Evolutionary conservation across 2,113 vertebrate species (phyloP).

Genomic region (Elephantulus edwardii): DNA sequence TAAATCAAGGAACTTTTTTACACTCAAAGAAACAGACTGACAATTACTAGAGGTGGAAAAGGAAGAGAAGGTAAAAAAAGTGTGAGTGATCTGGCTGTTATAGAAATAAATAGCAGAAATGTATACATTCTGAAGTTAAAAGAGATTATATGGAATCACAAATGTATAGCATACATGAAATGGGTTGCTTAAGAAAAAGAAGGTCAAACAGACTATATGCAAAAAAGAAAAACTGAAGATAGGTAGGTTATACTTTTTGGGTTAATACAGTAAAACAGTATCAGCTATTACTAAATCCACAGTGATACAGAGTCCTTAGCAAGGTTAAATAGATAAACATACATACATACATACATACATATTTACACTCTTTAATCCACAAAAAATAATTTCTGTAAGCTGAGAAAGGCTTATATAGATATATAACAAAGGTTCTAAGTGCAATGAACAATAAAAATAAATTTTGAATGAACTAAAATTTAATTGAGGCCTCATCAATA

Average conservation of each 20-base stretch:
- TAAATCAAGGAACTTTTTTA: too few relatives aligned
- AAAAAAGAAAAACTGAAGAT: conserved; percentile 32
- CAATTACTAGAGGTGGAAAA: too few relatives aligned
- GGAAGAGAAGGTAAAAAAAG: too few relatives aligned
- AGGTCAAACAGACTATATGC: neutral
- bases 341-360: neutral
- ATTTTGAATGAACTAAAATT: neutral
- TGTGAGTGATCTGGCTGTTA: too few relatives aligned
- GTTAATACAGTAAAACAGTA: conserved; percentile 11
- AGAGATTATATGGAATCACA: conserved; percentile 19
- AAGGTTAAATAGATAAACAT: neutral
- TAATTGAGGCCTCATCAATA: neutral
- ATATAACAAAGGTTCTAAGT: neutral
- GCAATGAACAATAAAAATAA: neutral
- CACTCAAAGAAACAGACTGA: too few relatives aligned
- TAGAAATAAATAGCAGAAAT: conserved; percentile 17
- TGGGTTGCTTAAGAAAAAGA: neutral
- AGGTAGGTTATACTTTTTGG: neutral
- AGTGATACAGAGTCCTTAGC: neutral
- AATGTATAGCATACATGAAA: neutral
- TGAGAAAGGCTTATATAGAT: neutral
- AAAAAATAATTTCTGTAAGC: neutral
- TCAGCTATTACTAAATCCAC: neutral
- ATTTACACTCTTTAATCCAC: neutral
- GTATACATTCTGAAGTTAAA: neutral